Evolutionary conservation across 2,113 vertebrate species (phyloP), one percentile per base, ranked within the genome.

Genomic region (Dasyurus viverrinus): DNA sequence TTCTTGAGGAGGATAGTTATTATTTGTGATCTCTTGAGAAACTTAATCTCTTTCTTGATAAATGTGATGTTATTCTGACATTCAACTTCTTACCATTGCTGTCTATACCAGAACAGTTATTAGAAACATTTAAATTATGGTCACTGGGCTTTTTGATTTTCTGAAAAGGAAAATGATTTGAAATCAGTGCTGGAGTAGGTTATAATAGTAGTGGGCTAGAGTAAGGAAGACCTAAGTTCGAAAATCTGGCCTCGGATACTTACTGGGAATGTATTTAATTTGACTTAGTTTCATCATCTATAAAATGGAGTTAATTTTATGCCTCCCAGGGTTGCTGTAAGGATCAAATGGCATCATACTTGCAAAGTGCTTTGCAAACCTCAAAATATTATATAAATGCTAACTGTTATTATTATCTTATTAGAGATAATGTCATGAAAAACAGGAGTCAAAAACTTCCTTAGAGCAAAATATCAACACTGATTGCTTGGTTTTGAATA

Each of bases 101-200:
- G 36, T 92, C 50, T 68, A 54, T 53, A 53, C 24, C 36, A 55
- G 11, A 94, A 92, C 4, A 47, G n/a, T 60, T 53, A 91, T n/a
- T 92, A 55, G 93, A 92, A 95, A 47, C 9, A 89, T 54, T 93
- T 90, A 76, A 52, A 11, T 36, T 96, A 48, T 16, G 26, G 25
- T 46, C 76, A 36, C 93, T 90, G 84, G 68, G 53, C 54, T 94
- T 94, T 52, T 90, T 91, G 26, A 90, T 68, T 89, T 94, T 89
- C 89, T 89, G 53, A 89, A 68, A 90, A 8, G 54, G 42, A 60
- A 92, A 54, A 24, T 68, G 42, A 8, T 52, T 0, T 53, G 36
- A 46, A 92, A 50, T 36, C 68, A 76, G 3, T 0, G 42, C 16
- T 12, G 30, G 27, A 36, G 9, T 8, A 36, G 48, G 25, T 2